Percentiles rank a stretch among this genome's conserved stretches.
Conservation (phyloP, 2,113 vertebrate genomes). For the Ursus arctos region DNA sequence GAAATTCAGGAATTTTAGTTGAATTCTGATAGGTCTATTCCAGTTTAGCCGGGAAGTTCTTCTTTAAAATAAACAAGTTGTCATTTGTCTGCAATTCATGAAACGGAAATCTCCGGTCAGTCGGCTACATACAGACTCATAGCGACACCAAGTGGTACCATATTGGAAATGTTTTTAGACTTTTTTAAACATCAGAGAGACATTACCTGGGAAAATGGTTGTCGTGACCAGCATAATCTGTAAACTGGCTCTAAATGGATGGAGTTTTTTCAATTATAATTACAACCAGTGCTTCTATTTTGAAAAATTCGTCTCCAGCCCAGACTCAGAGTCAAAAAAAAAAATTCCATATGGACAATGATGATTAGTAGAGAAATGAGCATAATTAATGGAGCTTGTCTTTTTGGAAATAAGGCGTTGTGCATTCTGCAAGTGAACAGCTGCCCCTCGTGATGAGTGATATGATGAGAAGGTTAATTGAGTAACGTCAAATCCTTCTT, state of each 20-base stretch:
- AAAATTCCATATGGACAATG: background rate
- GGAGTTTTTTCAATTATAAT: background rate
- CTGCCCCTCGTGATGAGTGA: background rate
- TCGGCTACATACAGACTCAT: conserved; percentile 57
- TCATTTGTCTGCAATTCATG: background rate
- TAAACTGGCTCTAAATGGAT: background rate
- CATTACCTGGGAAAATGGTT: background rate
- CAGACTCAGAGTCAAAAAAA: background rate
- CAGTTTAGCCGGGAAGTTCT: conserved; percentile 16
- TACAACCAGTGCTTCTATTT: background rate
- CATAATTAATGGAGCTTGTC: background rate
- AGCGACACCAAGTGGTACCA: conserved; percentile 85
- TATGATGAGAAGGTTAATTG: too few relatives aligned
- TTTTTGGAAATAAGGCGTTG: background rate
- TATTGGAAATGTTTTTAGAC: background rate
- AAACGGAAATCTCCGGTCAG: background rate
- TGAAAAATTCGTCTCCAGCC: background rate
- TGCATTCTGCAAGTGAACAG: too few relatives aligned
- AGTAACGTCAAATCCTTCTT: background rate
- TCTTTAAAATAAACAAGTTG: conserved; percentile 60
- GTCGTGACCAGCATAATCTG: background rate
- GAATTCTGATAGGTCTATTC: conserved; percentile 40
- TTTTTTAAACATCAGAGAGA: background rate
- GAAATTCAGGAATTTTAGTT: conserved; percentile 41
- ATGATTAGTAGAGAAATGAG: background rate